These are phyloP conservation scores for Drosophila mettleri DNA, from an alignment of 2,888 invertebrate species.

Conservation along the genomic window DNA sequence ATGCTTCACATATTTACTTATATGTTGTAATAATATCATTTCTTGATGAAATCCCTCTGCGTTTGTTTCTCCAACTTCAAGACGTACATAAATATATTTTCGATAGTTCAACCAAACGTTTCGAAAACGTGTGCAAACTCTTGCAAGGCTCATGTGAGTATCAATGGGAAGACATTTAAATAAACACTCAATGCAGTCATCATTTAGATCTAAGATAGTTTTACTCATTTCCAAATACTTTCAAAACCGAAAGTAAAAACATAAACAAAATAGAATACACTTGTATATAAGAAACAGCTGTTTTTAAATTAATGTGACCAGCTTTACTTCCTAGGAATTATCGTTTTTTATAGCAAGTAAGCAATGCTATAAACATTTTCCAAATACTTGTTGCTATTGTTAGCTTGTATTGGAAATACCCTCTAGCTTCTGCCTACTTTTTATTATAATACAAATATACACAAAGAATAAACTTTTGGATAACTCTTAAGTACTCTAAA, in stretches of 20 bases:
- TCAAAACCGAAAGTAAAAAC: neutral
- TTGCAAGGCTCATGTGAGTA: slow-evolving; percentile 21
- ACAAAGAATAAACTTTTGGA: too few species aligned
- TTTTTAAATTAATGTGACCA: slow-evolving; percentile 1
- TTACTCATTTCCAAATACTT: slow-evolving; percentile 9
- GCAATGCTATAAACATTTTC: slow-evolving; percentile 3
- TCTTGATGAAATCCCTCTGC: slow-evolving; percentile 14
- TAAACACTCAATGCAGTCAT: slow-evolving; percentile 31
- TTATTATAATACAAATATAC: too few species aligned
- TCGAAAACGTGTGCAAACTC: slow-evolving; percentile 25
- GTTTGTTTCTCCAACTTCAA: slow-evolving; percentile 29
- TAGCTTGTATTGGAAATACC: neutral
- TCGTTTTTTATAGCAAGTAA: neutral
- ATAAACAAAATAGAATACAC: slow-evolving; percentile 19
- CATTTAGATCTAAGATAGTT: slow-evolving; percentile 30
- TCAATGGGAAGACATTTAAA: slow-evolving; percentile 25
- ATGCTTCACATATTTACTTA: slow-evolving; percentile 23
- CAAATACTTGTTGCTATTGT: neutral
- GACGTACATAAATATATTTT: slow-evolving; percentile 13
- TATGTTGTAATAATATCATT: slow-evolving; percentile 14
- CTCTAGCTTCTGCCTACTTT: too few species aligned
- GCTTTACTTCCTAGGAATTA: rapidly evolving
- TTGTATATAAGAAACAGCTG: slow-evolving; percentile 22
- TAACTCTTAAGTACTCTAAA: too few species aligned
- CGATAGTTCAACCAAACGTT: slow-evolving; percentile 20